Base-by-base conservation (phyloP, 2,113 vertebrate genomes). In the Phalacrocorax aristotelis region DNA sequence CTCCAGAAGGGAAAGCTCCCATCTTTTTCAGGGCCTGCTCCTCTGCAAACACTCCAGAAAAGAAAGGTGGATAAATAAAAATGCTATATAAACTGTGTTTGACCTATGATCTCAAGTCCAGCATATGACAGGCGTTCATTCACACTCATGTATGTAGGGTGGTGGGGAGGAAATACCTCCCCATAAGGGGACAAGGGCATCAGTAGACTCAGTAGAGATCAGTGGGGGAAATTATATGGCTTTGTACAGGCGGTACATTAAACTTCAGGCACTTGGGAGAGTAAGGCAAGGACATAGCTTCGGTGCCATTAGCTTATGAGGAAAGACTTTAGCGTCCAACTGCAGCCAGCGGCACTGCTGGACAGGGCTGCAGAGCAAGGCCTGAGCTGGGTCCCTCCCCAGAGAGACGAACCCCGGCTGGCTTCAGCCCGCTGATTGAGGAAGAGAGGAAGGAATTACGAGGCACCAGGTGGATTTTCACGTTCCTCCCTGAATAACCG, bases 231-330 rank as follows among this genome's bases (percentile, higher is more conserved):
- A 13, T 7, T 7, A 4, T 21, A 20, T 8, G 27, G 14, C 22
- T 38, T 58, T 3, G 2, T 19, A 34, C 0, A 4, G 11, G 3
- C 0, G 3, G 7, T 8, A 21, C 2, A 1, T 16, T 12, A 7
- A 32, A 42, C 8, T 34, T 12, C 6, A 11, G 19, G 29, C 13
- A 18, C 17, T 14, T 1, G 0, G 27, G 9, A 69, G 8, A 1
- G 9, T 10, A 40, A 62, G 30, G 49, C 38, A n/a, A 17, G 34
- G 36, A 4, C 16, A 8, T 7, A 2, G 2, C 25, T 23, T 14
- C 22, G 15, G 2, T 14, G 25, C 3, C 46, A 5, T 9, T 22
- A 44, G 30, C 54, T 76, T 21, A 6, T 3, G 5, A 11, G 75
- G 29, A 14, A 38, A 27, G 57, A 2, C 66, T 6, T 2, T 1